Percentiles rank a stretch among this genome's conserved stretches.
Evolutionary conservation across 2,797 vertebrate species (phyloP).

Genomic region (Falco columbarius): DNA sequence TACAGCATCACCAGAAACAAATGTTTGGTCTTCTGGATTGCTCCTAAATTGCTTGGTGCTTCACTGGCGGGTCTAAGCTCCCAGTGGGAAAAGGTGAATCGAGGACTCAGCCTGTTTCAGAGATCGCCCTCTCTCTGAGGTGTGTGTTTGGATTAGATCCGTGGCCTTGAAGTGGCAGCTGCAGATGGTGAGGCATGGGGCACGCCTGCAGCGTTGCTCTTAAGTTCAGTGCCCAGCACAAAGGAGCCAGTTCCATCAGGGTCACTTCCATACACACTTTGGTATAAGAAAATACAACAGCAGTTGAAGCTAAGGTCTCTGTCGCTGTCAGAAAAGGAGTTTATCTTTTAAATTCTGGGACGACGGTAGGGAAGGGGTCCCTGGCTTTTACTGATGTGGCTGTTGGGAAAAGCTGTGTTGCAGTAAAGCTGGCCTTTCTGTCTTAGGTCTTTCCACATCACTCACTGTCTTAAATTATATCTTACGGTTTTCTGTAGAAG

Average conservation of each 20-base stretch:
- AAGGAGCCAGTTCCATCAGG: background rate
- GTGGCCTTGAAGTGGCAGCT: background rate
- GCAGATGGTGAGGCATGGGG: background rate
- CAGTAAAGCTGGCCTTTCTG: background rate
- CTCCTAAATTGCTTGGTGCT: background rate
- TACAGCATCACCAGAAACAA: background rate
- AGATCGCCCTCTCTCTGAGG: background rate
- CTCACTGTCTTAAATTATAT: background rate
- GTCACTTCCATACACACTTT: background rate
- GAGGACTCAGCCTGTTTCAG: background rate
- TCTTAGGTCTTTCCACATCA: background rate
- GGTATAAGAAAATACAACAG: rapidly evolving
- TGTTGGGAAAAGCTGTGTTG: background rate
- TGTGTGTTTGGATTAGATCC: rapidly evolving
- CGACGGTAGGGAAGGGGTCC: background rate
- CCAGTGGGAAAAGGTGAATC: background rate
- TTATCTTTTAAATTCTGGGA: background rate
- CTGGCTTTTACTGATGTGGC: background rate
- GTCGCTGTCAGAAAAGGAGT: background rate
- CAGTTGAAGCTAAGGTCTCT: background rate
- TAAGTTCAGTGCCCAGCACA: rapidly evolving
- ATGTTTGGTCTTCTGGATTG: background rate
- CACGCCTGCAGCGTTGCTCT: background rate
- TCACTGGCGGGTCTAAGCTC: background rate
- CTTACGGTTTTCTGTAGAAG: background rate